These are phyloP conservation scores for Peromyscus aztecus DNA, from an alignment of 2,797 vertebrate species.

Conservation along the genomic window DNA sequence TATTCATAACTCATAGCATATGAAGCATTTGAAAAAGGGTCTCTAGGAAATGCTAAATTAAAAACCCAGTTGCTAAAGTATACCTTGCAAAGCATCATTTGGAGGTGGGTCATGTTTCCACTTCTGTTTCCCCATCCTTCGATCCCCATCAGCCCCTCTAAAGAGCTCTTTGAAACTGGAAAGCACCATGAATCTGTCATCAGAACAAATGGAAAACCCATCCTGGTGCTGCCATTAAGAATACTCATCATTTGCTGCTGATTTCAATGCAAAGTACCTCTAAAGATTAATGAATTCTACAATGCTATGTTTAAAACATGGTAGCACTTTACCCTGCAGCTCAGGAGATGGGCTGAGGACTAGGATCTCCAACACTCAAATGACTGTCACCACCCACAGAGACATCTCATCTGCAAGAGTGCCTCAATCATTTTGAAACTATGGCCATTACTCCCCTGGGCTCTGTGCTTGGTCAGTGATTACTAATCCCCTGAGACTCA, in stretches of 20 bases:
- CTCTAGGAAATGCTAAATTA: neutral
- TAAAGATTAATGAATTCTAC: conserved; percentile 79
- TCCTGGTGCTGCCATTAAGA: conserved; percentile 66
- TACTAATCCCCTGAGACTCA: neutral
- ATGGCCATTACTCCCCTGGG: neutral
- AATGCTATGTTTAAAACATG: neutral
- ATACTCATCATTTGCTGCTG: conserved; percentile 47
- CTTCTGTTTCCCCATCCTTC: neutral
- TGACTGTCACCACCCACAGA: conserved; percentile 10
- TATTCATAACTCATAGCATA: neutral
- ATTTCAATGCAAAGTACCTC: conserved; percentile 75
- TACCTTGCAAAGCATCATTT: neutral
- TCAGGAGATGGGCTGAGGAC: conserved; percentile 30
- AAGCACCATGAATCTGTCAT: conserved; percentile 24
- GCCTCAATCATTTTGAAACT: conserved; percentile 27
- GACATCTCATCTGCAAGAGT: neutral
- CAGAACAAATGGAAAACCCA: conserved; percentile 45
- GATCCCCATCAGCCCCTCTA: neutral
- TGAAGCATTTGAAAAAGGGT: neutral
- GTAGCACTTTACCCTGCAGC: neutral
- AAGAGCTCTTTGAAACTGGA: conserved; percentile 60
- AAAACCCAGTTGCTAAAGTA: neutral
- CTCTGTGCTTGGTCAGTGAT: conserved; percentile 15
- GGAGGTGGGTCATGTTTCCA: neutral
- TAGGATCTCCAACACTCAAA: neutral